Percentiles rank a stretch among this genome's conserved stretches.
These are phyloP conservation scores for Eupithecia exiguata DNA, from an alignment of 2,888 invertebrate genomes.

Conservation along the genomic window DNA sequence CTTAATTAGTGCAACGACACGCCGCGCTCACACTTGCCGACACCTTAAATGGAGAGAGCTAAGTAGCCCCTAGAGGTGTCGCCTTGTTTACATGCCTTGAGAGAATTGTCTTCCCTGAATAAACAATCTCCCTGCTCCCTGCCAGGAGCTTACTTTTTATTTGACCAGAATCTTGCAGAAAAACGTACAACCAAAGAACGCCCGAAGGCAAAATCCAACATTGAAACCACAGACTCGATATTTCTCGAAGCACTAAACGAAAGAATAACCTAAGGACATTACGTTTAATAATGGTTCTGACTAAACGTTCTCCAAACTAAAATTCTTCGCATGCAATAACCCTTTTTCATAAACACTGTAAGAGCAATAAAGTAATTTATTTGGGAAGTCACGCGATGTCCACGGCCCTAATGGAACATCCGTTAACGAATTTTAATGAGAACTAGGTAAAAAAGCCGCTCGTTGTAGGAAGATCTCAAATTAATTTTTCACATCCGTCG, in stretches of 20 bases:
- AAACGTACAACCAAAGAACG: neutral
- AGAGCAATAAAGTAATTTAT: constrained; percentile 35
- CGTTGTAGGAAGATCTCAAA: constrained; percentile 44
- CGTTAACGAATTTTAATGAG: constrained; percentile 40
- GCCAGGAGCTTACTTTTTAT: constrained; percentile 7
- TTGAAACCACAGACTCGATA: neutral
- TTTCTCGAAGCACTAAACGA: neutral
- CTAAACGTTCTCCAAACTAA: neutral
- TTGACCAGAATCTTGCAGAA: neutral
- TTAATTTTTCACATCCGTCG: constrained; percentile 56
- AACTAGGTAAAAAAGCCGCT: constrained; percentile 32
- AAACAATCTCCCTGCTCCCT: constrained; percentile 27
- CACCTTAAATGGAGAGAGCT: constrained; percentile 78
- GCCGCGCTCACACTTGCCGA: constrained; percentile 72
- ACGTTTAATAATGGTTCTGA: neutral
- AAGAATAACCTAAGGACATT: neutral
- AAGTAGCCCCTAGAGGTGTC: constrained; percentile 56
- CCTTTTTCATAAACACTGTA: constrained; percentile 4
- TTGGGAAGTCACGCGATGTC: constrained; percentile 25
- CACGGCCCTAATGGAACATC: constrained; percentile 24
- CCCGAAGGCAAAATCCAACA: neutral
- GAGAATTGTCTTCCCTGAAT: constrained; percentile 31
- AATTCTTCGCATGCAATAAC: constrained; percentile 7
- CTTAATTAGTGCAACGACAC: constrained; percentile 78
- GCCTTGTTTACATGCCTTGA: constrained; percentile 50